Percentiles rank a stretch among this genome's conserved stretches.
Conservation (phyloP, 2,888 invertebrate species). For the Rhogogaster chlorosoma region DNA sequence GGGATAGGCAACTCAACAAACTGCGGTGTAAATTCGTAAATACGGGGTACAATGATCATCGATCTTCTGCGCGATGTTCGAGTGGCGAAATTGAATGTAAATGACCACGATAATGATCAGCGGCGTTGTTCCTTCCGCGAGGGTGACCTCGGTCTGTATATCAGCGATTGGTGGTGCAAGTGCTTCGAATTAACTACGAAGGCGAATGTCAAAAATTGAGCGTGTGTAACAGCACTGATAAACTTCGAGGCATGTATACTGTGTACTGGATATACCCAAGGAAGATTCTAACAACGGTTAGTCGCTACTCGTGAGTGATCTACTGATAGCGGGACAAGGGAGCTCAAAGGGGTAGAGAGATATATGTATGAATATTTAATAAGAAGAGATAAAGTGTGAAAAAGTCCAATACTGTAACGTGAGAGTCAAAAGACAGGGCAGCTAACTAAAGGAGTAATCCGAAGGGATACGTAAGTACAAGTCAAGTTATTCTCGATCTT, state of each 20-base stretch:
- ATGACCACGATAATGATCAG: neutral
- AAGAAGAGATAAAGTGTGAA: constrained; percentile 1
- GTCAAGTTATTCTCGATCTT: neutral
- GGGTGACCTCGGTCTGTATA: neutral
- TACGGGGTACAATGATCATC: neutral
- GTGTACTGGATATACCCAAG: constrained; percentile 20
- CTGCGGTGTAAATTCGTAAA: neutral
- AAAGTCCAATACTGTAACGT: neutral
- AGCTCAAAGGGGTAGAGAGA: neutral
- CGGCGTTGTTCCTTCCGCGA: neutral
- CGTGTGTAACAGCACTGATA: constrained; percentile 16
- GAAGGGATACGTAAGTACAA: constrained; percentile 37
- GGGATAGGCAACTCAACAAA: neutral
- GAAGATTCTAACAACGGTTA: constrained; percentile 25
- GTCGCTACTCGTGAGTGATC: constrained; percentile 25
- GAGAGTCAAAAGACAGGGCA: constrained; percentile 35
- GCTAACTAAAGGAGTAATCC: constrained; percentile 44
- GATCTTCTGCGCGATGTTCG: neutral
- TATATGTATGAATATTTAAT: neutral
- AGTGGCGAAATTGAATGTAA: neutral
- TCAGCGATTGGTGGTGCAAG: neutral
- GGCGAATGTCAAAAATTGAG: constrained; percentile 32
- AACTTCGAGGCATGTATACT: constrained; percentile 9
- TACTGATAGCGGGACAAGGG: constrained; percentile 31
- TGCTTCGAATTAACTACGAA: constrained; percentile 14